Evolutionary conservation across 2,797 vertebrate genomes (phyloP).

Genomic region (Hapalemur alaotrensis): DNA sequence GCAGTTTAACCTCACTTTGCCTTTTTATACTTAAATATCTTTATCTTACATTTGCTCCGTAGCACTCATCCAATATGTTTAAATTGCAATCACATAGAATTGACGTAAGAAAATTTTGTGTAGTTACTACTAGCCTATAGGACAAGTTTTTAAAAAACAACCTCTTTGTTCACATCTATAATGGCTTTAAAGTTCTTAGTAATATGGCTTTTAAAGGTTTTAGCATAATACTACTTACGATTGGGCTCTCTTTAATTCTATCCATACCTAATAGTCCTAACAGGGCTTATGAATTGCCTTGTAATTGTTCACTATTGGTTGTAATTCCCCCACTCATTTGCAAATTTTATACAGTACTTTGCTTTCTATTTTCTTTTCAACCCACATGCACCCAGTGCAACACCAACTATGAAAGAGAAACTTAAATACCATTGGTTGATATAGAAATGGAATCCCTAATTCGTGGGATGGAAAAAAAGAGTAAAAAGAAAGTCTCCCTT

Average conservation of each 20-base stretch:
- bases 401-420: background rate
- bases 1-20: slow-evolving; percentile 25
- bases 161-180: background rate
- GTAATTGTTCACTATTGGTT: background rate
- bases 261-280: background rate
- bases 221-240: background rate
- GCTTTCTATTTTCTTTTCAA: slow-evolving; percentile 13
- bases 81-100: slow-evolving; percentile 11
- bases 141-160: background rate
- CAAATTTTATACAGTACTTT: background rate
- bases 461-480: background rate
- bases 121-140: background rate
- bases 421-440: background rate
- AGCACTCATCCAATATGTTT: background rate
- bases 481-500: background rate
- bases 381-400: background rate
- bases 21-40: slow-evolving; percentile 23
- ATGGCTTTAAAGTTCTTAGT: background rate
- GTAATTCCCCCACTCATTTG: background rate
- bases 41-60: background rate
- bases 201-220: slow-evolving; percentile 6
- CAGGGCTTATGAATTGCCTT: background rate
- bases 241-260: background rate
- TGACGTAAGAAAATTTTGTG: background rate
- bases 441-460: background rate